Base-by-base conservation (phyloP, 2,797 vertebrate species). In the Malacoctenus gilli region DNA sequence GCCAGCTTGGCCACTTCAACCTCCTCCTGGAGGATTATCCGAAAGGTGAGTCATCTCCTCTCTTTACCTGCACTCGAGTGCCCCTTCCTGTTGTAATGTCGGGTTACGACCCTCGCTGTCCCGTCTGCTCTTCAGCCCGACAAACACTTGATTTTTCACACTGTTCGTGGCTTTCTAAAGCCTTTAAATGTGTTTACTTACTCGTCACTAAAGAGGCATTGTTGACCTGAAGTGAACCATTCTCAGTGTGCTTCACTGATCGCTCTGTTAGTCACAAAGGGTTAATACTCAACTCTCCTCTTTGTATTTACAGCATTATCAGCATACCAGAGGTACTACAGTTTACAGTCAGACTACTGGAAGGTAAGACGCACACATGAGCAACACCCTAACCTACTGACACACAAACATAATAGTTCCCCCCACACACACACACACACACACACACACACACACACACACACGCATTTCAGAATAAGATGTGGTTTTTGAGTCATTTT, bases 261-360 rank as follows among this genome's bases (percentile, higher is more conserved):
- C n/a, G n/a, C n/a, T n/a, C n/a, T n/a, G n/a, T n/a, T n/a, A n/a
- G n/a, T n/a, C n/a, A n/a, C n/a, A n/a, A n/a, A n/a, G 30, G 22
- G 56, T 35, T 25, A 38, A 57, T 18, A 51, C 28, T 55, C 54
- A 10, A 0, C 46, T 59, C 62, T 28, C 76, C 51, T 60, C 16
- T 8, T 15, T 88, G 85, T 68, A 65, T 53, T 87, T 88, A 53
- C 91, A 99, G 96, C 96, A 94, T 97, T 99, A 95, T 99, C 96
- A 89, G 96, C 96, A 93, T 98, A 99, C 94, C 96, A 99, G 95
- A 96, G 96, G 94, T 98, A 98, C 96, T 98, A 98, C 95, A 97
- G 95, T 97, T 98, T 98, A 97, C 96, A 98, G 86, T 95, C 96
- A 90, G 96, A 98, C 93, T 98, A 99, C 95, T 99, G 96, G 96